Evolutionary conservation across 2,113 vertebrate species (phyloP).

Genomic region (Zosterops japonicus): DNA sequence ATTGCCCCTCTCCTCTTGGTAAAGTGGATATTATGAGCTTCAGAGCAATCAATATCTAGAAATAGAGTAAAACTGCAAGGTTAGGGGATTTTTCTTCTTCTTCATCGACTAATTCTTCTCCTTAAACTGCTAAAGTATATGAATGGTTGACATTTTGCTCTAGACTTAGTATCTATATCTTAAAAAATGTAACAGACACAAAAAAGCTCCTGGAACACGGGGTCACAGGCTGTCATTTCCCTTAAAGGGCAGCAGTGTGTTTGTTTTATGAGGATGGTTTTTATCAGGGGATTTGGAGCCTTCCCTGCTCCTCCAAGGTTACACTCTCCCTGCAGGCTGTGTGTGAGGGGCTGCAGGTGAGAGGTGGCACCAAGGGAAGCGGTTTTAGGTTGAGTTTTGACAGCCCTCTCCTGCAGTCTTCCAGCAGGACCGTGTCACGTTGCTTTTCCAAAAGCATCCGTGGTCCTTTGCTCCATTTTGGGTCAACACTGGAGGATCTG

Average conservation of each 20-base stretch:
- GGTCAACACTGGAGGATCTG: background rate
- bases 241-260: slow-evolving; percentile 5
- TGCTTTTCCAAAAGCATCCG: background rate
- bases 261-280: slow-evolving; percentile 5
- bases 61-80: slow-evolving; percentile 22
- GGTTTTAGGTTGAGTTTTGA: background rate
- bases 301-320: background rate
- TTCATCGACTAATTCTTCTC: slow-evolving; percentile 10
- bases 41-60: slow-evolving; percentile 9
- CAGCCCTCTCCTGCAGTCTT: background rate
- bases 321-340: background rate
- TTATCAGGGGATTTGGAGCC: background rate
- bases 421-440: accelerated
- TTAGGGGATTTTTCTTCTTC: slow-evolving; percentile 3
- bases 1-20: background rate
- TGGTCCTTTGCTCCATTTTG: background rate
- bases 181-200: slow-evolving; percentile 4
- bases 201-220: background rate
- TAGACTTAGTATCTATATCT: background rate
- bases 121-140: background rate
- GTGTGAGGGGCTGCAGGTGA: background rate
- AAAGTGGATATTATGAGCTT: slow-evolving; percentile 13
- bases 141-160: slow-evolving; percentile 49
- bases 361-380: background rate
- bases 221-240: background rate